These are phyloP conservation scores for Troilus luridus DNA, from an alignment of 2,888 invertebrate genomes.

Conservation along the genomic window DNA sequence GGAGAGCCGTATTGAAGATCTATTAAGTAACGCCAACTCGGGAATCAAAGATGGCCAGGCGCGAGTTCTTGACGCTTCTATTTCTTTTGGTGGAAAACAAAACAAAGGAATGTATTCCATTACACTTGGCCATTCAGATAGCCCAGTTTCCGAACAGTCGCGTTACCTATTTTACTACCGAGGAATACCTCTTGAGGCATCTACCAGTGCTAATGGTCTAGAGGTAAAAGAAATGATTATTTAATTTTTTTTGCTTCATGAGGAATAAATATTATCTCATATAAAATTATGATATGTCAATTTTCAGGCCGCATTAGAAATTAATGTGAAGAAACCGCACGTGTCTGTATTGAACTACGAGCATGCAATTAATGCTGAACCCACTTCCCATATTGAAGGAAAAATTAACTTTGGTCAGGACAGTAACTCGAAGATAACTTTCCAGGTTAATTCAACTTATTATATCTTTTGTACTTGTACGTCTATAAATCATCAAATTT, in stretches of 20 bases:
- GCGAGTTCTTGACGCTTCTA: conserved; percentile 71
- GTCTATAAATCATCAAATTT: not conserved
- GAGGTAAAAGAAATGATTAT: conserved; percentile 40
- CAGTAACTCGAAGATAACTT: conserved; percentile 67
- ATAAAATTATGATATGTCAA: not conserved
- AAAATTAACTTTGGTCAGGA: conserved; percentile 61
- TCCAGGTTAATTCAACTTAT: conserved; percentile 65
- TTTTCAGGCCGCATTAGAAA: conserved; percentile 60
- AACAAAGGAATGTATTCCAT: conserved; percentile 72
- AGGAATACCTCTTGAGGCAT: conserved; percentile 68
- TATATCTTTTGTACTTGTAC: not conserved
- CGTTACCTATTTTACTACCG: conserved; percentile 71
- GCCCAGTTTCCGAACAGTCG: conserved; percentile 73
- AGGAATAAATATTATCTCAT: not conserved
- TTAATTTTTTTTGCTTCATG: not conserved
- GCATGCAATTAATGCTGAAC: conserved; percentile 61
- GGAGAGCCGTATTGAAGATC: not conserved
- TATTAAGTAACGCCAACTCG: conserved; percentile 36
- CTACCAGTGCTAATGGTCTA: conserved; percentile 66
- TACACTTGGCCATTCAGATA: conserved; percentile 73
- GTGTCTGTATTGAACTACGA: conserved; percentile 68
- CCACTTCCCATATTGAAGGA: conserved; percentile 60
- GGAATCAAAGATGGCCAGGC: conserved; percentile 59
- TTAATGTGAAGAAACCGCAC: conserved; percentile 69
- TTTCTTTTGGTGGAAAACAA: conserved; percentile 74